phyloP scores from a whole-genome alignment of 2,113 vertebrate genomes.

The Pithys albifrons region DNA sequence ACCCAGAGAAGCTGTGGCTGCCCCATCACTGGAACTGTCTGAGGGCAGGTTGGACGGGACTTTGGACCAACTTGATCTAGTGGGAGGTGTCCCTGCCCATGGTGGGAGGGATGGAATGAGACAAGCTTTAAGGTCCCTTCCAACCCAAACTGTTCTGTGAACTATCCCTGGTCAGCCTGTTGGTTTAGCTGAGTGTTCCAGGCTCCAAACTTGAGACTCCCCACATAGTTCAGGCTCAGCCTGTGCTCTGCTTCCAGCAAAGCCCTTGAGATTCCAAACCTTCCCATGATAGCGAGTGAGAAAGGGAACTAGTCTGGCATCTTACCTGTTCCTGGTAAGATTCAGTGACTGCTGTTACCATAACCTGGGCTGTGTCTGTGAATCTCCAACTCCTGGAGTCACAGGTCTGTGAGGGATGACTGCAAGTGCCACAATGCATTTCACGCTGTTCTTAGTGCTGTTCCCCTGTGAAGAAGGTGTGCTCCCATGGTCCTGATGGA shows the following conservation, averaged over 20 bases:
- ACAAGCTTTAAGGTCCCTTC: background rate
- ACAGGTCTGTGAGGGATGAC: background rate
- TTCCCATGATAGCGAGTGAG: background rate
- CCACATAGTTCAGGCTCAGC: accelerated
- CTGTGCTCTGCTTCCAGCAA: background rate
- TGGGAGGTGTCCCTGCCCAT: background rate
- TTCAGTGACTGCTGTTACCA: background rate
- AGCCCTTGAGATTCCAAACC: background rate
- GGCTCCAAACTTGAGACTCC: background rate
- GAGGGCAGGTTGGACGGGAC: background rate
- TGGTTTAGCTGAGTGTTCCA: background rate
- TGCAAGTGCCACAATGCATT: background rate
- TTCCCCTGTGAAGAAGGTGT: background rate
- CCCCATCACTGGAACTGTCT: background rate
- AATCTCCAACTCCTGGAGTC: background rate
- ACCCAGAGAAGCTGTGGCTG: background rate
- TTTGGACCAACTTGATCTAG: background rate
- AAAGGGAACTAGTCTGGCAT: background rate
- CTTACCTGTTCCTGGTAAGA: background rate
- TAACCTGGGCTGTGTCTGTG: background rate
- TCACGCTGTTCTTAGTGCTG: background rate
- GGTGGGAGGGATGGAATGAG: background rate
- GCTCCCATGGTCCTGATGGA: background rate
- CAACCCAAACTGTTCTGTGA: background rate
- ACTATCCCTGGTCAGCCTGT: background rate